phyloP scores from a whole-genome alignment of 2,113 vertebrate genomes.

The Lophura nycthemera region DNA sequence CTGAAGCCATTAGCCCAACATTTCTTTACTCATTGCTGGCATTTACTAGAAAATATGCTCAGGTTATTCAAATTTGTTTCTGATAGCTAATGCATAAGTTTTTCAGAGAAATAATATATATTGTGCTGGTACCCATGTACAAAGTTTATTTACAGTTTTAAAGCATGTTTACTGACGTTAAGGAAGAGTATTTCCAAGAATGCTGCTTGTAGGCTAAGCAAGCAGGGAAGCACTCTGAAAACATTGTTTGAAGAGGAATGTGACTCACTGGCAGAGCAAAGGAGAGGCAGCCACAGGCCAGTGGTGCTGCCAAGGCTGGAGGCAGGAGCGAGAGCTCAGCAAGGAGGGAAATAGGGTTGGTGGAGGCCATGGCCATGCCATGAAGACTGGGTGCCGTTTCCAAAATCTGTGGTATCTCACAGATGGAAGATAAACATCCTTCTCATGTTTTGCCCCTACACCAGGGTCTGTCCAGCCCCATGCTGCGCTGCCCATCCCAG shows the following conservation, averaged over 20 bases:
- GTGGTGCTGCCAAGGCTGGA: background rate
- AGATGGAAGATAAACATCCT: background rate
- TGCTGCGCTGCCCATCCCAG: conserved; percentile 86
- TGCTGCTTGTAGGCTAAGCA: conserved; percentile 30
- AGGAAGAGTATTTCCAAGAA: conserved; percentile 34
- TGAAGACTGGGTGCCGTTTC: rapidly evolving
- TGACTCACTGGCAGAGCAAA: background rate
- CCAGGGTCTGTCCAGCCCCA: conserved; percentile 81
- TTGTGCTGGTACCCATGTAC: background rate
- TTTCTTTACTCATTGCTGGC: background rate
- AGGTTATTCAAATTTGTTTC: background rate
- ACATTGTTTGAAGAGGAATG: conserved; percentile 16
- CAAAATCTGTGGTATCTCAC: background rate
- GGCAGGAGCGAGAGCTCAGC: background rate
- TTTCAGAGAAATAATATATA: conserved; percentile 13
- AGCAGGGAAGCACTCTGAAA: background rate
- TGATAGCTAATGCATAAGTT: background rate
- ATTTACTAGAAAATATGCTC: background rate
- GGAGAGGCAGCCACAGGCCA: background rate
- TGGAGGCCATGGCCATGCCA: rapidly evolving
- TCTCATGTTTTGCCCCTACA: rapidly evolving
- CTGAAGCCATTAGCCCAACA: background rate
- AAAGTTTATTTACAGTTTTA: conserved; percentile 42
- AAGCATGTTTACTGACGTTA: conserved; percentile 40
- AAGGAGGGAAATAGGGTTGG: background rate